Conservation (phyloP, 1,140 invertebrate species). For the Scaptomyza hsui region DNA sequence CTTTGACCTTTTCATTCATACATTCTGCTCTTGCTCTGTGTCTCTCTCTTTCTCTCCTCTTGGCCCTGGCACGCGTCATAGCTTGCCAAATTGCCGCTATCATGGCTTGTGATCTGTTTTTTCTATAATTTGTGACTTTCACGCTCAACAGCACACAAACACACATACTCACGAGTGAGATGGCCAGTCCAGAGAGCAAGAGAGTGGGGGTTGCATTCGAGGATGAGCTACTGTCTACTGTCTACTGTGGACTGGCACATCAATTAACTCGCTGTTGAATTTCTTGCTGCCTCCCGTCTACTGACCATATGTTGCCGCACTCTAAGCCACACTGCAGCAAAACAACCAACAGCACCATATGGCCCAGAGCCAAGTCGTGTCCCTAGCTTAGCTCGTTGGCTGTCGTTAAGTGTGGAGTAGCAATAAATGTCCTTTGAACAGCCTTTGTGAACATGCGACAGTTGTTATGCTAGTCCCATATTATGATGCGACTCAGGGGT, state of each 20-base stretch:
- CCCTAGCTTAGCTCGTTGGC: conserved; percentile 1
- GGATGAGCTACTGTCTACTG: conserved; percentile 61
- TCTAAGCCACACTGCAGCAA: conserved; percentile 36
- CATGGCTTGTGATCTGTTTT: conserved; percentile 75
- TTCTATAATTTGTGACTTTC: conserved; percentile 84
- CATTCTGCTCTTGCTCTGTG: conserved; percentile 10
- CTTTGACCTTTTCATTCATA: conserved; percentile 38
- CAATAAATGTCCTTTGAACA: conserved; percentile 30
- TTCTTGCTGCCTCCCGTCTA: conserved; percentile 67
- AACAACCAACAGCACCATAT: conserved; percentile 65
- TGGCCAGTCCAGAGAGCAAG: background rate
- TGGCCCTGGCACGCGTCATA: conserved; percentile 68
- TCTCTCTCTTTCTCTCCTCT: conserved; percentile 6
- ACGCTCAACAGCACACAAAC: conserved; percentile 77
- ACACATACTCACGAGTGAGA: conserved; percentile 61
- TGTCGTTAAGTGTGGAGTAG: conserved; percentile 2
- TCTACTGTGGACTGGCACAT: conserved; percentile 51
- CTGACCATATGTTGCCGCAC: conserved; percentile 74
- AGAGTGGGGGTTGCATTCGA: conserved; percentile 8
- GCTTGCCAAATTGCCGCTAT: conserved; percentile 83
- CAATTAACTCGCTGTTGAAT: conserved; percentile 64
- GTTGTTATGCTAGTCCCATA: conserved; percentile 25
- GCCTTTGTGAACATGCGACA: conserved; percentile 32
- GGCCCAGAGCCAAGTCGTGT: conserved; percentile 33
- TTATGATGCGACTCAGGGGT: background rate